Conservation (phyloP, 2,888 invertebrate species). For the Labia minor region DNA sequence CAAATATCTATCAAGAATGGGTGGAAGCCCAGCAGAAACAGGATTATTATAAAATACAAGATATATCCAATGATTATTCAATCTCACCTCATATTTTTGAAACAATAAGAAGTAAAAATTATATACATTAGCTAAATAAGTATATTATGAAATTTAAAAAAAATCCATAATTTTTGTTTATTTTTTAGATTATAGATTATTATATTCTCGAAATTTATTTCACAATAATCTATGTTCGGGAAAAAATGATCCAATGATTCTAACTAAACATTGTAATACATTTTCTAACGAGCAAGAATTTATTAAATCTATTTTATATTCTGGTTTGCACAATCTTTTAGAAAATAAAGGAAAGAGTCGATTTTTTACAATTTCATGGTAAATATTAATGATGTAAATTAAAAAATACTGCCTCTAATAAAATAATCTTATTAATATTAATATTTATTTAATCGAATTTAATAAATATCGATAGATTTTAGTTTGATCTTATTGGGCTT, state of each 20-base stretch:
- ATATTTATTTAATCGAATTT: too few relatives aligned
- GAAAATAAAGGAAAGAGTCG: constrained; percentile 32
- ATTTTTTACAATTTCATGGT: neutral
- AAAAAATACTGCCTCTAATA: too few relatives aligned
- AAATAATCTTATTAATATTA: too few relatives aligned
- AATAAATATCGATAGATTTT: too few relatives aligned
- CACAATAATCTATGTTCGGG: constrained; percentile 34
- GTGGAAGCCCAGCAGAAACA: constrained; percentile 33
- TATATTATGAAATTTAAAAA: neutral
- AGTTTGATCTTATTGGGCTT: too few relatives aligned
- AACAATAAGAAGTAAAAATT: constrained; percentile 44
- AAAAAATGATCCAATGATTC: constrained; percentile 30
- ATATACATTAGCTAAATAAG: neutral
- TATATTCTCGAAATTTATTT: constrained; percentile 44
- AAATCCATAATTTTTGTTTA: constrained; percentile 20
- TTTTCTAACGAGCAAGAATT: constrained; percentile 48
- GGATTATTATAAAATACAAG: constrained; percentile 31
- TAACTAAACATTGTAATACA: constrained; percentile 36
- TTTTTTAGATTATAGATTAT: constrained; percentile 43
- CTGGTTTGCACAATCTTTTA: constrained; percentile 47
- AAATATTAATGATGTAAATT: too few relatives aligned
- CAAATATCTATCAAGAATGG: constrained; percentile 46
- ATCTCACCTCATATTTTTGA: constrained; percentile 43
- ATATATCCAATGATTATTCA: constrained; percentile 39
- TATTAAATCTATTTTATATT: constrained; percentile 44